A percentile compares a stretch with the other conserved stretches of the same genome.
Evolutionary conservation across 2,888 invertebrate genomes (phyloP).

Genomic region (Trichogramma dendrolimi): DNA sequence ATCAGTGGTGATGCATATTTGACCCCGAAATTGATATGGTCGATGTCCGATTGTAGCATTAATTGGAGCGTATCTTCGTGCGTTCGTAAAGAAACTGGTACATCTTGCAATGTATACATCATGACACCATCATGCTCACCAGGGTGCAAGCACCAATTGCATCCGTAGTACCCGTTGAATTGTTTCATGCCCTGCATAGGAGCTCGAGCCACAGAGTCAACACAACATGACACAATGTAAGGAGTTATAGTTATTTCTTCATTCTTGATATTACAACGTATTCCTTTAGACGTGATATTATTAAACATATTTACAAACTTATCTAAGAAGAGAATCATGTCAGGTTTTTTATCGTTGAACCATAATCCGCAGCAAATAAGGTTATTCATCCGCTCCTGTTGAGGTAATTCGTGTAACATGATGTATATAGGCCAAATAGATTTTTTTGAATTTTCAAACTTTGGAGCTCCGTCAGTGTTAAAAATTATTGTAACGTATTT

Average conservation of each 20-base stretch:
- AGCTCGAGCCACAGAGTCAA: constrained; percentile 6
- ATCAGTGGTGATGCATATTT: constrained; percentile 2
- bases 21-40: not conserved
- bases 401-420: constrained; percentile 2
- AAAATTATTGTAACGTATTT: constrained; percentile 4
- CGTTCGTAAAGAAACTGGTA: not conserved
- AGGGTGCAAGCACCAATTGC: constrained; percentile 2
- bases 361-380: not conserved
- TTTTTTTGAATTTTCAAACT: not conserved
- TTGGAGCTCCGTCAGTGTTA: constrained; percentile 9
- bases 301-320: constrained; percentile 3
- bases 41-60: not conserved
- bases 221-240: not conserved
- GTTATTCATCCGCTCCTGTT: not conserved
- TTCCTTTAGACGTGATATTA: not conserved
- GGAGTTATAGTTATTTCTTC: not conserved
- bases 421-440: constrained; percentile 10
- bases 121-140: not conserved
- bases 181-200: constrained; percentile 3
- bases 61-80: not conserved
- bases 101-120: not conserved
- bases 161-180: constrained; percentile 3
- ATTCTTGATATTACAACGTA: not conserved
- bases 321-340: constrained; percentile 3
- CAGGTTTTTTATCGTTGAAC: constrained; percentile 1